These are phyloP conservation scores for Zygothrica quintamaculata DNA, from an alignment of 2,888 invertebrate species.

Conservation along the genomic window DNA sequence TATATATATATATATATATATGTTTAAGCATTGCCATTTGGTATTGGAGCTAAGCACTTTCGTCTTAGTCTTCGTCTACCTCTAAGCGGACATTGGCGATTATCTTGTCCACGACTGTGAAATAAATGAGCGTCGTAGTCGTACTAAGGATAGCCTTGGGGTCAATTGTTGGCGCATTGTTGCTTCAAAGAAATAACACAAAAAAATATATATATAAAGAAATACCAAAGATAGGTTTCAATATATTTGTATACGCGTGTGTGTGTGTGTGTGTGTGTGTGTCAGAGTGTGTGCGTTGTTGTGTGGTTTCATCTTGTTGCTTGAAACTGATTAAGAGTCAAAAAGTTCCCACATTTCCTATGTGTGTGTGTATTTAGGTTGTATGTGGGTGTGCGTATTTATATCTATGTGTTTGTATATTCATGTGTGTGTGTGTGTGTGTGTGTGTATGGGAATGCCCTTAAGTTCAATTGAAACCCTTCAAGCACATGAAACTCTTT, in stretches of 20 bases:
- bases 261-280: constrained; percentile 30
- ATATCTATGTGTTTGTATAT: constrained; percentile 40
- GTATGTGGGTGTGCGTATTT: constrained; percentile 29
- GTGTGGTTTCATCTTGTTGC: constrained; percentile 56
- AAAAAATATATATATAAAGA: constrained; percentile 23
- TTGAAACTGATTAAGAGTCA: constrained; percentile 64
- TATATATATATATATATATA: constrained; percentile 11
- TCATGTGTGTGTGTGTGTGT: constrained; percentile 24
- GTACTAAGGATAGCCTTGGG: constrained; percentile 67
- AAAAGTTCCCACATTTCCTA: constrained; percentile 65
- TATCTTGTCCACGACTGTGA: constrained; percentile 80
- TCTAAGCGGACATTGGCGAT: constrained; percentile 80
- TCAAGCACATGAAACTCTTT: constrained; percentile 55
- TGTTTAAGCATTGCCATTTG: constrained; percentile 22
- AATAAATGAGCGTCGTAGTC: constrained; percentile 79
- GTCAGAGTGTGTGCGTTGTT: constrained; percentile 57
- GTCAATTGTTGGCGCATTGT: constrained; percentile 74
- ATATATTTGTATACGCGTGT: constrained; percentile 49
- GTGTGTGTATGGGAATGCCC: constrained; percentile 59
- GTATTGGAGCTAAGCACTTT: constrained; percentile 50
- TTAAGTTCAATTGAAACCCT: constrained; percentile 57
- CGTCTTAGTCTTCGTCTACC: constrained; percentile 50
- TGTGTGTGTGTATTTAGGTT: constrained; percentile 7
- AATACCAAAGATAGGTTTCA: constrained; percentile 72
- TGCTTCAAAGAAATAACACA: constrained; percentile 69